Base-by-base conservation (phyloP, 1,140 invertebrate species). In the Pseudomyrmex flavicornis region DNA sequence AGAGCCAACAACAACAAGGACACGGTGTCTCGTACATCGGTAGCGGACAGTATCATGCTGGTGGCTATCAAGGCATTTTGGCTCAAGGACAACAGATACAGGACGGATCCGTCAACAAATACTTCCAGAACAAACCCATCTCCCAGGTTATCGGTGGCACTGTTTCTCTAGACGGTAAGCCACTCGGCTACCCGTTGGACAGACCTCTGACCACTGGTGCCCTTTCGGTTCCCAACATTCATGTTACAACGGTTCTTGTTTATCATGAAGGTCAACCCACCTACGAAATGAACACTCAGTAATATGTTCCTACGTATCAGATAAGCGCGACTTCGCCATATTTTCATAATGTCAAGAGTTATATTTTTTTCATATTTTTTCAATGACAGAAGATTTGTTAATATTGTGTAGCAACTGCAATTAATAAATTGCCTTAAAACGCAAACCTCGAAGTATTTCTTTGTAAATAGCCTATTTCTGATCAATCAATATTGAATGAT, bases 181-280 rank as follows among this genome's bases (percentile, higher is more conserved):
- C 95, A 4, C 92, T 95, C 74, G 95, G 95, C 20, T 95, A 92
- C 86, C 95, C 95, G 13, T 93, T 95, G 68, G 94, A 95, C 82
- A 93, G 95, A 88, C 94, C 93, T 1, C 88, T 95, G 70, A 87
- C 90, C n/a, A 61, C 88, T 7, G 92, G 93, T 35, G 92, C 91
- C 1, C 91, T 95, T 79, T 89, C 91, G 62, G 93, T 92, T 1
- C 91, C 91, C 17, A 95, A 95, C 89, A 92, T 95, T 44, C 89
- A 92, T 69, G 90, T 94, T 12, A 90, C 89, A 15, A 94, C 95
- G 15, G 92, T 95, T 79, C 87, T 92, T 59, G 91, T 95, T 86
- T 91, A 93, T 85, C 94, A 94, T 87, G 88, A 92, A 22, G 93
- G 93, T 8, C 84, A 85, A 87, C 65, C 89, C 76, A 86, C 79